Evolutionary conservation across 2,888 invertebrate species (phyloP), one percentile per base, ranked within the genome.

Genomic region (Myopa testacea): DNA sequence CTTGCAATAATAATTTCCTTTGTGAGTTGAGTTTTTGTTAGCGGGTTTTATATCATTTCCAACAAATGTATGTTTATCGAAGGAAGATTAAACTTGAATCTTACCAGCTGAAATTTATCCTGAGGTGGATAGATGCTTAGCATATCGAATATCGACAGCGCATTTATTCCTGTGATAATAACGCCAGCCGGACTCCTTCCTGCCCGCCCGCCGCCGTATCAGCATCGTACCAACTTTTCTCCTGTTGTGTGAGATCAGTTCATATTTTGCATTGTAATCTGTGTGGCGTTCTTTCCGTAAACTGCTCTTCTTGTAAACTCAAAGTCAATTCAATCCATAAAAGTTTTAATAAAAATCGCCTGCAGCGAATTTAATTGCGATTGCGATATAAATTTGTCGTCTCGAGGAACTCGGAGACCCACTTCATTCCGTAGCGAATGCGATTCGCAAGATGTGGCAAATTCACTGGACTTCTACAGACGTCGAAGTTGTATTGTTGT

Each of bases 351-450:
- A 82, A 82, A 85, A 85, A 84, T 84, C 85, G 85, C 86, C 86
- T 84, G 86, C 83, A 83, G 86, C 82, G 85, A 86, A 85, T 85
- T 86, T 86, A 86, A 86, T 86, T 86, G 85, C 86, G 82, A 85
- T 84, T 85, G 83, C 84, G 82, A 84, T 85, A 86, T 86, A 85
- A 86, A 86, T 86, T 86, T 86, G 85, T 86, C 84, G 84, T 85
- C 82, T 76, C 77, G 80, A 50, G 45, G 16, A n/a, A 63, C 40
- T 70, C 19, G 71, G 37, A 62, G 50, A 19, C 50, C 19, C 40
- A 52, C 50, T 37, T 19, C n/a, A 12, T 74, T 78, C 72, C 78
- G 63, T 71, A 76, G 63, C 79, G 73, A 76, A 79, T 74, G 76
- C 80, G 60, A 63, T 38, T 26, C 10, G 6, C 5, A 7, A 34